Evolutionary conservation across 2,113 vertebrate genomes (phyloP).

Genomic region (Callocephalon fimbriatum): DNA sequence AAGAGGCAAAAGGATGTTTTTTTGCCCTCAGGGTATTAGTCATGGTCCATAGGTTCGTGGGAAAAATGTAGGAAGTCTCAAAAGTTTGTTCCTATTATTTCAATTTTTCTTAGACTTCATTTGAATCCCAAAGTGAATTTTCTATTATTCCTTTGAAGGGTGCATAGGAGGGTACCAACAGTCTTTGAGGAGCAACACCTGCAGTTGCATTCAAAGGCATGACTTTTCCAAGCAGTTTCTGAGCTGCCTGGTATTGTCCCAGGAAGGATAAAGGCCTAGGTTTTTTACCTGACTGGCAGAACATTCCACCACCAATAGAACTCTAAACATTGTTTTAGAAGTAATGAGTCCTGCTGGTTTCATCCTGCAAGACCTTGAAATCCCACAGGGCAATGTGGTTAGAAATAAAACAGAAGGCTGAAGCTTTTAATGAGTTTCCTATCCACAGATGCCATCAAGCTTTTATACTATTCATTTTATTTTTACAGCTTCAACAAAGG

Average conservation of each 20-base stretch:
- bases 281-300: constrained; percentile 90
- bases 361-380: constrained; percentile 83
- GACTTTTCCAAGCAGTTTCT: constrained; percentile 83
- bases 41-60: constrained; percentile 84
- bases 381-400: constrained; percentile 86
- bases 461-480: constrained; percentile 88
- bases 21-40: constrained; percentile 86
- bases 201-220: constrained; percentile 86
- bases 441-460: constrained; percentile 89
- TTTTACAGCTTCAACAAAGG: constrained; percentile 84
- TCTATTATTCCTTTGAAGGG: constrained; percentile 83
- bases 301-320: constrained; percentile 85
- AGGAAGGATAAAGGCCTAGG: constrained; percentile 81
- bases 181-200: constrained; percentile 86
- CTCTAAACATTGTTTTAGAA: constrained; percentile 85
- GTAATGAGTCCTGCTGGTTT: constrained; percentile 90
- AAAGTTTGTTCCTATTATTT: constrained; percentile 88
- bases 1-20: constrained; percentile 79
- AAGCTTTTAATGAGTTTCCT: constrained; percentile 87
- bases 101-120: constrained; percentile 83
- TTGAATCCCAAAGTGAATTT: constrained; percentile 85
- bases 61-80: constrained; percentile 87
- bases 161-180: constrained; percentile 82
- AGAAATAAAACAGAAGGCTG: constrained; percentile 87
- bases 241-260: constrained; percentile 80